phyloP scores from a whole-genome alignment of 2,888 invertebrate genomes.

The Erpobdella octoculata region DNA sequence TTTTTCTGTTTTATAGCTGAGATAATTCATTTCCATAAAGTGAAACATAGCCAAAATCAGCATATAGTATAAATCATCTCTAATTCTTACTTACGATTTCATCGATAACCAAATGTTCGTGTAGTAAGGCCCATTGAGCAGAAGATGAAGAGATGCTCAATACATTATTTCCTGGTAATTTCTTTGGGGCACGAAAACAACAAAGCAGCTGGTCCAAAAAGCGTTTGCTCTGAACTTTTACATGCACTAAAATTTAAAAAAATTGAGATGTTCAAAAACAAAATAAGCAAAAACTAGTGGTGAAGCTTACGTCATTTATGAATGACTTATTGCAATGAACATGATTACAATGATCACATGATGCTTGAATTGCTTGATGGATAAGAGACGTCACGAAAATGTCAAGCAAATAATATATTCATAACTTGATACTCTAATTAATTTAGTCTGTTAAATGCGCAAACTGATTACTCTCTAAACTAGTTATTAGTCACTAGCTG shows the following conservation, averaged over 20 bases:
- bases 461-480: not conserved
- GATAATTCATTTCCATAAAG: no score
- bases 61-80: no score
- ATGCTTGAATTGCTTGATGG: no score
- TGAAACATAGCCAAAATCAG: no score
- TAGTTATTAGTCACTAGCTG: not conserved
- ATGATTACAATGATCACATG: no score
- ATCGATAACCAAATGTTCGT: not conserved
- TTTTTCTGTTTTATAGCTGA: no score
- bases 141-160: not conserved
- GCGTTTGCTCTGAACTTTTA: not conserved
- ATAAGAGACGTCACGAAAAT: no score
- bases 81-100: no score
- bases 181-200: slow-evolving; percentile 1
- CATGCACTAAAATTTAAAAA: not conserved
- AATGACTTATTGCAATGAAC: no score
- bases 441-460: not conserved
- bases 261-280: not conserved
- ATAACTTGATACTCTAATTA: not conserved
- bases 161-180: not conserved
- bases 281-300: no score
- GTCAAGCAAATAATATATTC: no score
- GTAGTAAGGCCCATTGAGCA: not conserved
- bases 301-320: no score
- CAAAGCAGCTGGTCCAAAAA: not conserved